Percentiles rank a stretch among this genome's conserved stretches.
Evolutionary conservation across 2,888 invertebrate genomes (phyloP).

Genomic region (Cataglyphis altisquamis): DNA sequence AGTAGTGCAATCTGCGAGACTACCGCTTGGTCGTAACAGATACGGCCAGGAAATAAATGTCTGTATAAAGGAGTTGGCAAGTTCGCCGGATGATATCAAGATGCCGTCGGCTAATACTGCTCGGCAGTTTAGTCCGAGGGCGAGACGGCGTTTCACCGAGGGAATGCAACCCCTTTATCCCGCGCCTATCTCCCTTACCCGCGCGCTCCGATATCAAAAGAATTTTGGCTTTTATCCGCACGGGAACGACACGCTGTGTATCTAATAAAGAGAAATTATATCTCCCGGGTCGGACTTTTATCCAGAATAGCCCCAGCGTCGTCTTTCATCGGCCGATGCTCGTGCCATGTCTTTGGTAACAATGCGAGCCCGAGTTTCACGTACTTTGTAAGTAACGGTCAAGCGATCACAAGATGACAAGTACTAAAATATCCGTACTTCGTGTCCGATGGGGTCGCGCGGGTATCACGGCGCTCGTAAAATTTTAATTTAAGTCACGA

Average conservation of each 20-base stretch:
- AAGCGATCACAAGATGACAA: conserved; percentile 21
- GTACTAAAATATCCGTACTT: not conserved
- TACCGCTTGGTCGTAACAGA: conserved; percentile 81
- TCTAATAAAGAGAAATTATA: conserved; percentile 83
- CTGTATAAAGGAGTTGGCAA: conserved; percentile 84
- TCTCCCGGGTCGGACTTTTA: conserved; percentile 65
- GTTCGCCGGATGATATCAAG: conserved; percentile 82
- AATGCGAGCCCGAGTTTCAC: conserved; percentile 30
- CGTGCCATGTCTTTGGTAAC: conserved; percentile 20
- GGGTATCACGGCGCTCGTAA: not conserved
- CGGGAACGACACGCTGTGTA: conserved; percentile 69
- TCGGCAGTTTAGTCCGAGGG: conserved; percentile 69
- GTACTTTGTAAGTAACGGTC: conserved; percentile 32
- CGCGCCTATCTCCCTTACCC: conserved; percentile 53
- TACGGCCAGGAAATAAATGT: conserved; percentile 82
- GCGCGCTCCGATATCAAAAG: conserved; percentile 74
- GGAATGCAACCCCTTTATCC: conserved; percentile 67
- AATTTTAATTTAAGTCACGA: not conserved
- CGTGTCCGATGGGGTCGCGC: not conserved
- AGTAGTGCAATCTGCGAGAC: conserved; percentile 82
- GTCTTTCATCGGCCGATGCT: conserved; percentile 60
- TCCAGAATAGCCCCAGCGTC: conserved; percentile 59
- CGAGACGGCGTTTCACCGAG: conserved; percentile 64
- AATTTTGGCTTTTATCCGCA: conserved; percentile 76
- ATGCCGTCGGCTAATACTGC: conserved; percentile 81